Base-by-base conservation (phyloP, 2,888 invertebrate species). In the Lepidonotus clava region DNA sequence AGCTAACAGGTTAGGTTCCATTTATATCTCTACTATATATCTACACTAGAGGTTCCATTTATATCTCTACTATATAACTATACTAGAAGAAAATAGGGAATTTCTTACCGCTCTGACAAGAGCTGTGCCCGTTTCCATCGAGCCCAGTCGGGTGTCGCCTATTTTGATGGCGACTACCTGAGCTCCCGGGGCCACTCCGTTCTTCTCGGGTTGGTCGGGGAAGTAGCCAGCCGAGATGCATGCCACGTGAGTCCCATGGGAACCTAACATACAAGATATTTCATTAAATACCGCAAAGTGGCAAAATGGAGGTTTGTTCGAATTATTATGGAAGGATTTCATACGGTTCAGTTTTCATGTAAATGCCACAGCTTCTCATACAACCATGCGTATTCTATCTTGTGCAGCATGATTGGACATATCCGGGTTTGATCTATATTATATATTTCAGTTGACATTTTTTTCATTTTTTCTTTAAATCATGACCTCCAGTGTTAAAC, bases 161-260 rank as follows among this genome's bases (percentile, higher is more conserved):
- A 99, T 98, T 41, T 97, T 97, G 80, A 99, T 95, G 0, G 98
- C 98, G 53, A 99, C 96, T 86, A 99, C 96, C 95, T 98, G 97
- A 0, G 99, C 99, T 46, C 99, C 99, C 0, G 99, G 99, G 0
- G 99, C 99, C 0, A 99, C 96, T 0, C 99, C 99, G 94, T 98
- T 98, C 89, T 96, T 95, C 91, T 98, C 98, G 0, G 97, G 97
- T 86, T 96, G 96, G 36, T 97, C 96, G 0, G 97, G 97, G 94
- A 97, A 98, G 95, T 97, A 96, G 0, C 97, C 99, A 0, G 98
- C 96, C 0, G 99, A 98, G 91, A 99, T 99, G 11, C 98, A 97
- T 0, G 99, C 98, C 4, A 99, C 99, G 94, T 99, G 99, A 0
- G 99, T 99, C 38, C 99, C 99, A 94, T 99, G 99, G 84, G 97